Base-by-base conservation (phyloP, 2,888 invertebrate species). In the Amphipoea lucens region DNA sequence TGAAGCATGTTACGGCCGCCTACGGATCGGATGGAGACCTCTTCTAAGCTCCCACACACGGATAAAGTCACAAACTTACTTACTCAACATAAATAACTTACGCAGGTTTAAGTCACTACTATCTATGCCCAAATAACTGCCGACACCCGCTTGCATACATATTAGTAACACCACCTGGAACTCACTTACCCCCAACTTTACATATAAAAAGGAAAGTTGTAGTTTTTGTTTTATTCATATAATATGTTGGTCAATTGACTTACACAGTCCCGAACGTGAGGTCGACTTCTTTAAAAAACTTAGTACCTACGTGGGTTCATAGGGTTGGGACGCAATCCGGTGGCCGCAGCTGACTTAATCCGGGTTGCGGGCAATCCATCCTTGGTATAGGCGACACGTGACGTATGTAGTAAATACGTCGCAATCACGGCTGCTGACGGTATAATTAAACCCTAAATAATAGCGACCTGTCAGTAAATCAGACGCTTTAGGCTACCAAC, bases 221-320 rank as follows among this genome's bases (percentile, higher is more conserved):
- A 74, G 74, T 84, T 86, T 85, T 88, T 89, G 80, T 85, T 87
- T 84, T 87, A 82, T 89, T 82, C 84, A 83, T 87, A 82, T 72
- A 36, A 36, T 36, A 67, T 85, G 79, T 87, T 83, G 69, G 77
- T 85, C 85, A 87, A 89, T 87, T 89, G 82, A 85, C 83, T 89
- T 88, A 88, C 83, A 81, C 70, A 78, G 80, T 75, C 83, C 82
- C 75, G 78, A 80, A 88, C 85, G 88, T 88, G 89, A 81, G 86
- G 88, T 86, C 85, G 86, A 86, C 72, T 86, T 89, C 86, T 83
- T 84, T 79, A 86, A 82, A 87, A 88, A 89, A 88, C 87, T 88
- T 83, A 75, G 79, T 87, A 81, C 20, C 65, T 65, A 40, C 85
- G 87, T 85, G 89, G 82, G 85, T 72, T 81, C 68, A 73, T 77